Evolutionary conservation across 37 sponge, comb jelly and placozoan genomes (phyloP).

Genomic region (Ianthella basta): DNA sequence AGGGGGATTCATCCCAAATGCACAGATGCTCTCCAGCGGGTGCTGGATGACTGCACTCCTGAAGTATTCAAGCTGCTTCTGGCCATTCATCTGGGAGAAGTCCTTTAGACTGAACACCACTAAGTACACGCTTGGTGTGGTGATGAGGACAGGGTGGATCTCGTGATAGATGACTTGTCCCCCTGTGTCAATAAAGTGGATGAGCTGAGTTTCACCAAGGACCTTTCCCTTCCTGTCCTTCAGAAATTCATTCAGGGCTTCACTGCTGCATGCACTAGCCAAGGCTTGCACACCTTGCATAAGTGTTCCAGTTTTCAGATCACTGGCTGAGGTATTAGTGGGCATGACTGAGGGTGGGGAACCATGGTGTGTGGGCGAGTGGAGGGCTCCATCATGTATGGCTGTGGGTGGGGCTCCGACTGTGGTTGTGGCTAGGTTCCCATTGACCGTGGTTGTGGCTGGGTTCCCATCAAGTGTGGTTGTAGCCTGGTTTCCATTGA

Average conservation of each 20-base stretch:
- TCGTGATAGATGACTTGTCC: constrained; percentile 14
- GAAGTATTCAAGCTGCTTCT: not conserved
- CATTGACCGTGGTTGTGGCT: too few species aligned
- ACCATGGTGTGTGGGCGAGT: too few species aligned
- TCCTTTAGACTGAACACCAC: not conserved
- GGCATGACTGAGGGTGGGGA: not conserved
- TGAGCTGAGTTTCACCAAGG: not conserved
- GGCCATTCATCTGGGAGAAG: not conserved
- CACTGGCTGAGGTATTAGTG: not conserved
- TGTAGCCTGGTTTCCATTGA: too few species aligned
- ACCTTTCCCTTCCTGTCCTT: not conserved
- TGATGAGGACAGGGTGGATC: constrained; percentile 16
- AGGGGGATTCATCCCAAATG: not conserved
- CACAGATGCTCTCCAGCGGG: constrained; percentile 6
- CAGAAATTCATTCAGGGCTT: not conserved
- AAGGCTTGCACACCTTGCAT: not conserved
- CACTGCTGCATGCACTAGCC: too few species aligned
- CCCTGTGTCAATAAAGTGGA: constrained; percentile 23
- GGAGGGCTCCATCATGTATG: too few species aligned
- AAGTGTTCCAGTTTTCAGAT: not conserved
- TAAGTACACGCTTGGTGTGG: constrained; percentile 21
- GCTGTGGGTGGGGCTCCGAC: too few species aligned
- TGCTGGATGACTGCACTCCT: not conserved
- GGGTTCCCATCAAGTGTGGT: not conserved
- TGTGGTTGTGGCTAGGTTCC: too few species aligned